Conservation (phyloP, 2,113 vertebrate genomes). For the Protobothrops flavoviridis region DNA sequence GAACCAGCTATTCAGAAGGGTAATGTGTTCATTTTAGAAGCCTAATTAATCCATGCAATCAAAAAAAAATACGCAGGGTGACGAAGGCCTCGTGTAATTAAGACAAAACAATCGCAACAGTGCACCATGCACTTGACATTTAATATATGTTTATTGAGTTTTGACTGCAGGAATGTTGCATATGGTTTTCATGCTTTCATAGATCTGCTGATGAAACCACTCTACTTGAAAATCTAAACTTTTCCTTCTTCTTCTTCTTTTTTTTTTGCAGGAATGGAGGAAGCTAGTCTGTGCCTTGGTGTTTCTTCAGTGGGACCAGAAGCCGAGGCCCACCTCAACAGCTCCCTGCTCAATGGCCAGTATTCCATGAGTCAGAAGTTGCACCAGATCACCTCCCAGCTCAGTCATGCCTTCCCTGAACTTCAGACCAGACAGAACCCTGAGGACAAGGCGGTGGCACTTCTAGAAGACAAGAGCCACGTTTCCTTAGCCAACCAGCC, state of each 20-base stretch:
- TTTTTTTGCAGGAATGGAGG: slow-evolving; percentile 88
- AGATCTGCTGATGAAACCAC: not conserved
- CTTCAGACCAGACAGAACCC: slow-evolving; percentile 88
- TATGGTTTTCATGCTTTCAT: slow-evolving; percentile 54
- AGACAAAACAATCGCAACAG: slow-evolving; percentile 53
- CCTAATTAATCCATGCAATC: slow-evolving; percentile 61
- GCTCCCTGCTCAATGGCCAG: slow-evolving; percentile 93
- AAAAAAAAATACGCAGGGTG: slow-evolving; percentile 52
- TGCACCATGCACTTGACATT: slow-evolving; percentile 66
- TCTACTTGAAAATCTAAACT: slow-evolving; percentile 59
- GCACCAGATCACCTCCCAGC: slow-evolving; percentile 94
- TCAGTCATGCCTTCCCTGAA: slow-evolving; percentile 95
- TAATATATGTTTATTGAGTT: slow-evolving; percentile 72
- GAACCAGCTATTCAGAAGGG: slow-evolving; percentile 59
- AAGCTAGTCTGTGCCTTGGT: slow-evolving; percentile 99
- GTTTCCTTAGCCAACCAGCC: slow-evolving; percentile 88
- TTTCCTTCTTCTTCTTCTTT: slow-evolving; percentile 26
- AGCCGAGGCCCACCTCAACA: slow-evolving; percentile 89
- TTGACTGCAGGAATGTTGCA: slow-evolving; percentile 52
- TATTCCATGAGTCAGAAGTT: slow-evolving; percentile 99
- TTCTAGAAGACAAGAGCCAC: slow-evolving; percentile 92
- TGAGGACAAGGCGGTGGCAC: slow-evolving; percentile 84
- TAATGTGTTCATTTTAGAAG: slow-evolving; percentile 58
- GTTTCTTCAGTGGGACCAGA: slow-evolving; percentile 91
- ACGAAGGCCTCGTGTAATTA: slow-evolving; percentile 56